Evolutionary conservation across 2,888 invertebrate genomes (phyloP), one percentile per base, ranked within the genome.

Genomic region (Acleris holmiana): DNA sequence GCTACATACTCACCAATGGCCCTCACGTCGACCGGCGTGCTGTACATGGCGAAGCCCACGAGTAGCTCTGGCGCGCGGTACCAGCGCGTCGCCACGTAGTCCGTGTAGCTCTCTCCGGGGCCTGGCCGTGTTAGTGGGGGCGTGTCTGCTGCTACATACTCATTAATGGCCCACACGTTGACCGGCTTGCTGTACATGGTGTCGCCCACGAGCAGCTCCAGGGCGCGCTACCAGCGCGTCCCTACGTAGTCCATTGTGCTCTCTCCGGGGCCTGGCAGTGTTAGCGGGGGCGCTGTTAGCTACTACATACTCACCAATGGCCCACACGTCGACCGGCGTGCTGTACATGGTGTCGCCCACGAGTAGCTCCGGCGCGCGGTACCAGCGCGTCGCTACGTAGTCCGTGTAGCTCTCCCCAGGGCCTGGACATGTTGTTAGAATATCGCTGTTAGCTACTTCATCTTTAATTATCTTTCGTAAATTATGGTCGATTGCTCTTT

Each of bases 191-290:
- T 96, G 79, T 97, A 98, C 86, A 96, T 95, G 18, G 98, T 99
- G 87, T 99, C 99, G 0, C 99, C 99, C 0, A 99, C 99, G 53
- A 99, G 94, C 23, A 29, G 29, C 29, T 29, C 29, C 29, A 10
- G 29, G 8, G 29, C 29, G 29, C 99, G 94, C 92, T 99, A 99
- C 99, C 99, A 99, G 61, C 99, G 94, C 44, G 99, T 99, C 50
- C 99, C 99, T 71, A 99, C 99, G 87, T 99, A 99, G 89, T 99
- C 99, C 60, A 99, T 99, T 87, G 99, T 99, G 85, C 98, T 98
- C 93, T 99, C 99, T 0, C 98, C 98, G 0, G 99, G 98, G 88
- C 96, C 97, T 95, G 86, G 86, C 71, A 88, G 90, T 88, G 88
- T 84, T 69, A 67, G 57, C 61, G 58, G 68, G 76, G 46, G 13